Conservation (phyloP, 2,797 vertebrate genomes). For the Phataginus tricuspis region DNA sequence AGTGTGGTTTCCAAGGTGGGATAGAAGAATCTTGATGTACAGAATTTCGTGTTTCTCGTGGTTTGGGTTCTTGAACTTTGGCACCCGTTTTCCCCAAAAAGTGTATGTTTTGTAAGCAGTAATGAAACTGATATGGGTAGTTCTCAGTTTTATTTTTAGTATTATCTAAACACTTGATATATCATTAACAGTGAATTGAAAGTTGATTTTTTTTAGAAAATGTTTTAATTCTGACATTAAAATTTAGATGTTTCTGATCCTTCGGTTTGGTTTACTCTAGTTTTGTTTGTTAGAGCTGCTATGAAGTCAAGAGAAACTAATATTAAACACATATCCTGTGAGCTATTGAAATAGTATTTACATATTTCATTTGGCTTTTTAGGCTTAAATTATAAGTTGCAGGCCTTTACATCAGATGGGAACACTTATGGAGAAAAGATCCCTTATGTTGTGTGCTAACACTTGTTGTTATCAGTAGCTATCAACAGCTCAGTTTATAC, state of each 20-base stretch:
- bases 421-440: neutral
- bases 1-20: neutral
- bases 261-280: neutral
- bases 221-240: constrained; percentile 24
- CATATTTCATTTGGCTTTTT: neutral
- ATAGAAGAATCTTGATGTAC: neutral
- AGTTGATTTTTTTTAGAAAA: neutral
- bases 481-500: neutral
- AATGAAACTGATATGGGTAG: neutral
- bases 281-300: neutral
- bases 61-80: constrained; percentile 8
- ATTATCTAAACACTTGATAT: neutral
- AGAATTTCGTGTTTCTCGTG: neutral
- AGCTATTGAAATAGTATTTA: neutral
- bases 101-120: neutral
- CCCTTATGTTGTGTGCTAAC: neutral
- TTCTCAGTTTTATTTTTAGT: constrained; percentile 11
- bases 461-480: neutral
- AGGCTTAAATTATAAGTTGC: neutral
- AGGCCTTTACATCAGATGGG: neutral
- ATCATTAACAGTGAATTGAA: neutral
- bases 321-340: neutral
- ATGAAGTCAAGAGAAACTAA: neutral
- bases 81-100: neutral
- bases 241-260: neutral